Percentiles rank a stretch among this genome's conserved stretches.
Evolutionary conservation across 2,888 invertebrate species (phyloP).

Genomic region (Bembecia ichneumoniformis): DNA sequence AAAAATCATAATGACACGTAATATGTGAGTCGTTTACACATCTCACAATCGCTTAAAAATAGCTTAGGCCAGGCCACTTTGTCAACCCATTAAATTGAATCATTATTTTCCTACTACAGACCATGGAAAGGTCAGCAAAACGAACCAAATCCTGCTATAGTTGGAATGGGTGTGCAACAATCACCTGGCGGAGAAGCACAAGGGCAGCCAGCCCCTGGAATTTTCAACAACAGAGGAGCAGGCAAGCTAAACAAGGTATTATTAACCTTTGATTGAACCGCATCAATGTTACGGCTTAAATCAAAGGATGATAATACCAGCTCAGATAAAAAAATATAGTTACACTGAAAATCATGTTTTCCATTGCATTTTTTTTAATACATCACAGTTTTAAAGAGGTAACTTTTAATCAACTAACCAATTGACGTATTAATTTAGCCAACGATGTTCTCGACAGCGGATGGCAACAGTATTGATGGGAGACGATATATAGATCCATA

Average conservation of each 20-base stretch:
- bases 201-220: conserved; percentile 50
- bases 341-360: no score
- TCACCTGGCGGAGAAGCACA: conserved; percentile 48
- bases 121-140: conserved; percentile 67
- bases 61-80: neutral
- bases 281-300: conserved; percentile 3
- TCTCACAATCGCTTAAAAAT: no score
- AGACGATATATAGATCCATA: conserved; percentile 62
- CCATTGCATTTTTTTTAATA: no score
- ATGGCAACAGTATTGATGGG: conserved; percentile 60
- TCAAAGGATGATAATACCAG: conserved; percentile 16
- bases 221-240: conserved; percentile 62
- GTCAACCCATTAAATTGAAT: neutral
- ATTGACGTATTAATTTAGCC: conserved; percentile 41
- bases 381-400: no score
- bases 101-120: conserved; percentile 11
- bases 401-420: no score
- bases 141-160: conserved; percentile 58
- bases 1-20: no score
- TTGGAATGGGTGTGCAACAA: conserved; percentile 57
- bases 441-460: conserved; percentile 64
- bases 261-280: conserved; percentile 20
- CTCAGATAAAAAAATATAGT: no score
- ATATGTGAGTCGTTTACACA: no score
- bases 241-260: conserved; percentile 51